Percentiles rank a stretch among this genome's conserved stretches.
Conservation (phyloP, 2,113 vertebrate genomes). For the Labeo rohita region DNA sequence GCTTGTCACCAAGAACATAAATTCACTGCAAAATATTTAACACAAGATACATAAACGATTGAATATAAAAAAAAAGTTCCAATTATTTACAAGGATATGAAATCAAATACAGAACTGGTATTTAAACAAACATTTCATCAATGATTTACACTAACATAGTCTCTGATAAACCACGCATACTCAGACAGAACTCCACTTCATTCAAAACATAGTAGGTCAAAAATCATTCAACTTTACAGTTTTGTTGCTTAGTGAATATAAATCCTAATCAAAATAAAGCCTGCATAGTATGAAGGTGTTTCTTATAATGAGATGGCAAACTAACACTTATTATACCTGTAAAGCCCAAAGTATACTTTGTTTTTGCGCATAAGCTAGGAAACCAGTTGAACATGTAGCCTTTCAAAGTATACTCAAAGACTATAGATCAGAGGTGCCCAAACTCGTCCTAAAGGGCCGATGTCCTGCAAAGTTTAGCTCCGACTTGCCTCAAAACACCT, state of each 20-base stretch:
- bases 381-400: too few relatives aligned
- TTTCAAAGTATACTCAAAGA: too few relatives aligned
- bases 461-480: too few relatives aligned
- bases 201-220: neutral
- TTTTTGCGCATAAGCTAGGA: too few relatives aligned
- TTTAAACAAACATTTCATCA: neutral
- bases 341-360: too few relatives aligned
- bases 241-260: neutral
- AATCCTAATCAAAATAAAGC: neutral
- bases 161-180: neutral
- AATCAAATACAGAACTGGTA: neutral
- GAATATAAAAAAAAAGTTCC: neutral
- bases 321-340: neutral
- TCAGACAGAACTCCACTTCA: neutral
- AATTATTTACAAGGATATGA: constrained; percentile 1
- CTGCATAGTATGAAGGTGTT: neutral
- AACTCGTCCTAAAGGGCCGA: too few relatives aligned
- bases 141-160: neutral
- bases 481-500: too few relatives aligned
- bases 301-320: neutral
- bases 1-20: constrained; percentile 31
- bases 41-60: neutral
- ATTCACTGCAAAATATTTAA: constrained; percentile 32
- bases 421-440: too few relatives aligned
- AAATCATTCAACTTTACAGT: neutral